phyloP scores from a whole-genome alignment of 2,797 vertebrate species.

The Lacerta agilis region DNA sequence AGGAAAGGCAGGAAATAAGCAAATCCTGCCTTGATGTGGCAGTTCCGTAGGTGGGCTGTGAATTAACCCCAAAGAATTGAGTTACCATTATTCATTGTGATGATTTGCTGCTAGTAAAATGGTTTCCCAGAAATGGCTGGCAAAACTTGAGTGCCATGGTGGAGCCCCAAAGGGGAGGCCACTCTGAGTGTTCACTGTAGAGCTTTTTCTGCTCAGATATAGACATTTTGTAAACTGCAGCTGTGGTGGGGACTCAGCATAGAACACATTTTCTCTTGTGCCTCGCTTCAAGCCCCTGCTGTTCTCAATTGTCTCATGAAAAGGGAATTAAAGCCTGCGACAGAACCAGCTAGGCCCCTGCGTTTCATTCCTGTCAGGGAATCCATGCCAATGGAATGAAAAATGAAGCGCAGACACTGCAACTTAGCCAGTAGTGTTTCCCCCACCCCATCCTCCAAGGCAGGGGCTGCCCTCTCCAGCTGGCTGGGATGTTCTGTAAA shows the following conservation, averaged over 20 bases:
- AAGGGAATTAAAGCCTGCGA: neutral
- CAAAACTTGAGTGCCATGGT: neutral
- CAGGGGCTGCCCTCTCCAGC: neutral
- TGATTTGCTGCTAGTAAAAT: neutral
- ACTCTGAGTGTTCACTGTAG: neutral
- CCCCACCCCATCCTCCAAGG: neutral
- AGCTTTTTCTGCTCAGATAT: neutral
- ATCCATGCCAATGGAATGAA: neutral
- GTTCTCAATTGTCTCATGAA: neutral
- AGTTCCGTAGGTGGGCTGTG: neutral
- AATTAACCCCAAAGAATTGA: neutral
- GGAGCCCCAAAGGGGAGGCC: neutral
- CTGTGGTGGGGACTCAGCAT: neutral
- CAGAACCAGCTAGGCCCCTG: neutral
- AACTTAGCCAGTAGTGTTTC: accelerated
- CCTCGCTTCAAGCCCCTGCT: neutral
- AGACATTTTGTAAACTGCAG: neutral
- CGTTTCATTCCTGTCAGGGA: neutral
- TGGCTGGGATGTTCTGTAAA: neutral
- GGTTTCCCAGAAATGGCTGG: neutral
- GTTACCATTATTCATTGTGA: neutral
- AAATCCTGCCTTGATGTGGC: neutral
- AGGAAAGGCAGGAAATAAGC: too few species aligned
- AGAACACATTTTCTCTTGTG: neutral
- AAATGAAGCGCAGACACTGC: neutral